Percentiles rank a stretch among this genome's conserved stretches.
Evolutionary conservation across 53 echinoderm and acorn worm species (phyloP).

Genomic region (Astropecten irregularis): DNA sequence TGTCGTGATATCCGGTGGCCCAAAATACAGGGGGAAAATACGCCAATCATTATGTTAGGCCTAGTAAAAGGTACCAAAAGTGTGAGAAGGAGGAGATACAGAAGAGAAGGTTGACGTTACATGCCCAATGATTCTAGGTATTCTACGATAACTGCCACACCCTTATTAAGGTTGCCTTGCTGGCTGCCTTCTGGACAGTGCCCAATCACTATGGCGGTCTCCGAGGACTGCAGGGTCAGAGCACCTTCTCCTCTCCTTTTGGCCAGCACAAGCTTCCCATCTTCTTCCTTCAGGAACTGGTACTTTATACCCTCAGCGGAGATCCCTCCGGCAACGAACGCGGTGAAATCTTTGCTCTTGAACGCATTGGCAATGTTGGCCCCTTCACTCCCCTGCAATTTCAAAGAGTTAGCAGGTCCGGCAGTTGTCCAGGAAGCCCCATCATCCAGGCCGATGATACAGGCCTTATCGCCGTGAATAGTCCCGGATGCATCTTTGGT

Average conservation of each 20-base stretch:
- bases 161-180: slow-evolving; percentile 74
- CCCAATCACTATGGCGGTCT: slow-evolving; percentile 70
- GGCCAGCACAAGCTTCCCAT: slow-evolving; percentile 49
- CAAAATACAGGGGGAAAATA: no score
- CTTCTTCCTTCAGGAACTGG: slow-evolving; percentile 79
- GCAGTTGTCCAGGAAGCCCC: slow-evolving; percentile 69
- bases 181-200: slow-evolving; percentile 65
- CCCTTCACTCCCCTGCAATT: slow-evolving; percentile 24
- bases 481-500: slow-evolving; percentile 62
- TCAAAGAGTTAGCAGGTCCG: slow-evolving; percentile 35
- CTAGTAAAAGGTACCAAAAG: no score
- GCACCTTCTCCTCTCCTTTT: slow-evolving; percentile 73
- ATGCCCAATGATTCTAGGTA: slow-evolving; percentile 69
- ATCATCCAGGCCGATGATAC: slow-evolving; percentile 69
- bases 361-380: slow-evolving; percentile 60
- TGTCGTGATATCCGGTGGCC: no score
- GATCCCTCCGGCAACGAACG: slow-evolving; percentile 65
- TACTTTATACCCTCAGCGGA: slow-evolving; percentile 45
- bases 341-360: slow-evolving; percentile 68
- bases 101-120: slow-evolving; percentile 39
- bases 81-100: background rate
- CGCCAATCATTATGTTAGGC: no score
- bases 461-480: slow-evolving; percentile 61
- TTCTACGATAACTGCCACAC: slow-evolving; percentile 71
- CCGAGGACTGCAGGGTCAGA: slow-evolving; percentile 61